Percentiles rank a stretch among this genome's conserved stretches.
Evolutionary conservation across 30 jellyfish, hydroid and myxozoan genomes (phyloP).

Genomic region (Cassiopea xamachana): DNA sequence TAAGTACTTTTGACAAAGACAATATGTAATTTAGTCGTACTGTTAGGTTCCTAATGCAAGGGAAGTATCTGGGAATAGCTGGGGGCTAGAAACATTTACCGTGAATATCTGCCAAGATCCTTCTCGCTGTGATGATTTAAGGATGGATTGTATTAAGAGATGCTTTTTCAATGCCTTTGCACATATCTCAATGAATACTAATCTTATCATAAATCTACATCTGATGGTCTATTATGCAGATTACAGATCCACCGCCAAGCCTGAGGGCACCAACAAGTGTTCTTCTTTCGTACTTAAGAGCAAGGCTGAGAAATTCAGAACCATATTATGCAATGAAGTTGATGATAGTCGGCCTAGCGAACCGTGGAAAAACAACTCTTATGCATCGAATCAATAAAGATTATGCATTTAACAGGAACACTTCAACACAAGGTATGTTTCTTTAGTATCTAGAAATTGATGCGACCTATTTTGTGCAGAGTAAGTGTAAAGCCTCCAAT

Average conservation of each 20-base stretch:
- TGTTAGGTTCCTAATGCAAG: too few species aligned
- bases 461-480: neutral
- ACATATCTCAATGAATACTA: neutral
- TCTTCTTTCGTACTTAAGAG: slow-evolving; percentile 38
- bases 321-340: slow-evolving; percentile 70
- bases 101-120: too few species aligned
- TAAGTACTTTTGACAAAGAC: too few species aligned
- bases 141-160: too few species aligned
- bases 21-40: too few species aligned
- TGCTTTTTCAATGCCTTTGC: neutral
- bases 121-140: too few species aligned
- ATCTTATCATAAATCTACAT: too few species aligned
- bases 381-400: slow-evolving; percentile 59
- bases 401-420: slow-evolving; percentile 9
- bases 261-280: slow-evolving; percentile 31
- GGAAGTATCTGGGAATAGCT: too few species aligned
- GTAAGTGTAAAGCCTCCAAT: neutral
- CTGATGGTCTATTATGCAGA: neutral
- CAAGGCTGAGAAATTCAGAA: slow-evolving; percentile 65
- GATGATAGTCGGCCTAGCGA: slow-evolving; percentile 70
- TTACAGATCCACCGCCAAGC: slow-evolving; percentile 69
- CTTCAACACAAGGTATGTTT: slow-evolving; percentile 59
- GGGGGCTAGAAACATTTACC: too few species aligned
- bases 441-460: neutral
- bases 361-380: slow-evolving; percentile 77